Conservation (phyloP, 2,797 vertebrate species). For the Malurus leucopterus region DNA sequence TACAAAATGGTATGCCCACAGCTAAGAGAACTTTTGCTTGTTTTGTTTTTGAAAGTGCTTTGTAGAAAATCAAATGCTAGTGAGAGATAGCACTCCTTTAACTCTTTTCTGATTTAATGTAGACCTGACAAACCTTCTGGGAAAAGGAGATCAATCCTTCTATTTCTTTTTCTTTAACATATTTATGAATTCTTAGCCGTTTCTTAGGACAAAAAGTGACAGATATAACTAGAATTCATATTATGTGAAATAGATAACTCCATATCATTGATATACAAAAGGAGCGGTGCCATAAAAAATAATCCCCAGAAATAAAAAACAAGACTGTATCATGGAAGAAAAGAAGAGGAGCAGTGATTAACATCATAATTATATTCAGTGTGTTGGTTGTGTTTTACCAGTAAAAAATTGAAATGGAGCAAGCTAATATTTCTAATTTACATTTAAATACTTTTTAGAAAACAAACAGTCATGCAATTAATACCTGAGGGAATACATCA, state of each 20-base stretch:
- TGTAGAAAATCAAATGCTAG: conserved; percentile 6
- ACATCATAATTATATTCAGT: not conserved
- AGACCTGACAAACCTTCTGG: not conserved
- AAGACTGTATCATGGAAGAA: not conserved
- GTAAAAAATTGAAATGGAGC: not conserved
- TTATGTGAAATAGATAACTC: not conserved
- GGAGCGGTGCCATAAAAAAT: not conserved
- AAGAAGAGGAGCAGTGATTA: not conserved
- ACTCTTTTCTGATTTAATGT: not conserved
- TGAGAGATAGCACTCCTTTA: not conserved
- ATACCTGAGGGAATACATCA: not conserved
- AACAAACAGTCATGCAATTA: not conserved
- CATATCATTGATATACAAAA: not conserved
- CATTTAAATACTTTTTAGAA: not conserved
- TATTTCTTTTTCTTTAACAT: not conserved
- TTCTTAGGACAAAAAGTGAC: not conserved
- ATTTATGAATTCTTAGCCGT: not conserved
- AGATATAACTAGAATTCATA: not conserved
- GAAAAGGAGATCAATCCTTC: not conserved
- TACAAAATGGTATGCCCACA: not conserved
- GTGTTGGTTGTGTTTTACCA: not conserved
- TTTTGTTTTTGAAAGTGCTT: not conserved
- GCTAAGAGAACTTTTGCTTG: not conserved
- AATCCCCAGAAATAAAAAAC: not conserved
- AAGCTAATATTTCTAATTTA: conserved; percentile 4